Evolutionary conservation across 2,797 vertebrate genomes (phyloP).

Genomic region (Sebastes diaconus): DNA sequence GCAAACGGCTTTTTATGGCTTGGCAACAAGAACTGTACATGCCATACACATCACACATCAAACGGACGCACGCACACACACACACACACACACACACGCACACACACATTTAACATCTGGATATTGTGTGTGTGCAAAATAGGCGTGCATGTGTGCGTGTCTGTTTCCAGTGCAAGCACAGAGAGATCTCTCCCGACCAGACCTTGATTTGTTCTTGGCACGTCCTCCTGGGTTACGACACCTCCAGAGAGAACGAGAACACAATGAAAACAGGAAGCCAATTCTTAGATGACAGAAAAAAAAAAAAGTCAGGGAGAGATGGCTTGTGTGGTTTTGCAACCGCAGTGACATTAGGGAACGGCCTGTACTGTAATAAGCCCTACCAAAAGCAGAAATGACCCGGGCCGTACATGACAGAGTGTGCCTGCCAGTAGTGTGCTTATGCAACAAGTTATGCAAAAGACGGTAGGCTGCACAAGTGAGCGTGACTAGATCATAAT

Average conservation of each 20-base stretch:
- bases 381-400: conserved; percentile 75
- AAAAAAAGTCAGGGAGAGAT: conserved; percentile 48
- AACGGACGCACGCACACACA: conserved; percentile 14
- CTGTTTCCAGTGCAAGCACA: conserved; percentile 60
- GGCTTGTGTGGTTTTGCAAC: conserved; percentile 78
- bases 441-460: conserved; percentile 80
- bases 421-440: conserved; percentile 70
- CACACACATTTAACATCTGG: conserved; percentile 66
- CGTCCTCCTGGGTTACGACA: conserved; percentile 70
- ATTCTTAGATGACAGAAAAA: conserved; percentile 78
- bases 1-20: conserved; percentile 67
- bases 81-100: conserved; percentile 3
- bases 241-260: conserved; percentile 66
- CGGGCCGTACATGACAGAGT: conserved; percentile 56
- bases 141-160: conserved; percentile 25
- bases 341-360: conserved; percentile 77
- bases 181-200: conserved; percentile 61
- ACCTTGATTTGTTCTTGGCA: conserved; percentile 76
- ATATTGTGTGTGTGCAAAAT: conserved; percentile 48
- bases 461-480: conserved; percentile 48
- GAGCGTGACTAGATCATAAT: conserved; percentile 58
- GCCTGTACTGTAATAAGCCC: conserved; percentile 78
- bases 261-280: conserved; percentile 85
- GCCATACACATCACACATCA: conserved; percentile 74
- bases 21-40: conserved; percentile 67